Conservation (phyloP, 2,113 vertebrate species). For the Spheniscus mendiculus region DNA sequence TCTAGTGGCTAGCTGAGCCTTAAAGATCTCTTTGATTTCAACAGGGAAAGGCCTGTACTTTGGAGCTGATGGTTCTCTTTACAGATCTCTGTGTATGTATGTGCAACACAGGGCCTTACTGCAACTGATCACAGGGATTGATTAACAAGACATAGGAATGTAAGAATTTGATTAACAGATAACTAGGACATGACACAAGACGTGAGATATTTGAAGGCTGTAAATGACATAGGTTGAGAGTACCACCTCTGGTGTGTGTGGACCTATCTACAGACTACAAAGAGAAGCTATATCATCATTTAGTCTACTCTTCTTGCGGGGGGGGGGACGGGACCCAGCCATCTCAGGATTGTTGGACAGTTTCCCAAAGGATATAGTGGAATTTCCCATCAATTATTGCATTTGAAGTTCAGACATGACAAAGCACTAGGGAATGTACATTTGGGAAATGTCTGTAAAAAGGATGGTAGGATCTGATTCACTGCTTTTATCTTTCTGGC, state of each 20-base stretch:
- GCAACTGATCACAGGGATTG: neutral
- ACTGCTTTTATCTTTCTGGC: neutral
- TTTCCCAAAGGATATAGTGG: constrained; percentile 34
- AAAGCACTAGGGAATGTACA: constrained; percentile 38
- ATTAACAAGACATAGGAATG: neutral
- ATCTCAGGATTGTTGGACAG: constrained; percentile 1
- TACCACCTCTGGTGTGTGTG: neutral
- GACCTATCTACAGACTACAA: neutral
- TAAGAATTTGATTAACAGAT: neutral
- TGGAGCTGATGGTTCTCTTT: neutral
- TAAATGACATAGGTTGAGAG: neutral
- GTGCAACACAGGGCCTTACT: neutral
- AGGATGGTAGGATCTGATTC: neutral
- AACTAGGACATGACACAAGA: neutral
- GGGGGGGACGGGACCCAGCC: no score
- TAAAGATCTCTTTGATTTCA: neutral
- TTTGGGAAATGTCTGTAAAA: neutral
- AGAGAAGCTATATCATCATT: neutral
- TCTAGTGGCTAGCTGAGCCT: neutral
- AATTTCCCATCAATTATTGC: constrained; percentile 38
- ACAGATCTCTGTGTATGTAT: neutral
- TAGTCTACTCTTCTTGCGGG: neutral
- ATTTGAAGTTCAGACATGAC: constrained; percentile 42
- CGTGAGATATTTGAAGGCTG: neutral
- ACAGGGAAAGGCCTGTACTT: neutral